Evolutionary conservation across 1,140 invertebrate genomes (phyloP), one percentile per base, ranked within the genome.

Genomic region (Spodoptera litura): DNA sequence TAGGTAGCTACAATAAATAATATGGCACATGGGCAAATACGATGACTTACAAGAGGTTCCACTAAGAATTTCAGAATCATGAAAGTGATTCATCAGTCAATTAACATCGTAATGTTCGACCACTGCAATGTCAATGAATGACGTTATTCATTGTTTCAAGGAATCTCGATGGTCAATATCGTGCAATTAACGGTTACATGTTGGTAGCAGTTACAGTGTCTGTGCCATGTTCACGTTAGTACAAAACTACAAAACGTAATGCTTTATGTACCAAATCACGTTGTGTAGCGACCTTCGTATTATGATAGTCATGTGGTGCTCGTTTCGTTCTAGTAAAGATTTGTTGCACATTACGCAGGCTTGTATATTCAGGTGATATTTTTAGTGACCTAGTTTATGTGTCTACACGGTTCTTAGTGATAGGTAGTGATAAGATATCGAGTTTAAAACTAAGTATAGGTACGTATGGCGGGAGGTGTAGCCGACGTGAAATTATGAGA

Each of bases 101-200:
- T 62, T 75, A 53, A 35, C 73, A 31, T 74, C 15, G 71, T 31
- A 44, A 59, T 53, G 59, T 53, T 68, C 15, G 58, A 59, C 31
- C 49, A 68, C 49, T 51, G 44, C 59, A 75, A 52, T 52, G 73
- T 75, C 73, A 15, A 75, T 53, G 73, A 64, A 75, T 75, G 73
- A 75, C 73, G 73, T 64, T 64, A 64, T 75, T 52, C 73, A 59
- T 75, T 75, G 58, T 75, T 75, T 64, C 59, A 62, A 62, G 59
- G 73, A 75, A 64, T 75, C 59, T 75, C 73, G 73, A 75, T 75
- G 73, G 73, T 75, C 44, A 75, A 75, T 75, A 75, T 53, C 74
- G 62, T 25, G 15, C 35, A 68, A 68, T 68, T 51, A 68, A 68
- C 64, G 44, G 64, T 52, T 68, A 68, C 44, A 68, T 20, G 15